Evolutionary conservation across 2,888 invertebrate genomes (phyloP).

Genomic region (Lysandra coridon): DNA sequence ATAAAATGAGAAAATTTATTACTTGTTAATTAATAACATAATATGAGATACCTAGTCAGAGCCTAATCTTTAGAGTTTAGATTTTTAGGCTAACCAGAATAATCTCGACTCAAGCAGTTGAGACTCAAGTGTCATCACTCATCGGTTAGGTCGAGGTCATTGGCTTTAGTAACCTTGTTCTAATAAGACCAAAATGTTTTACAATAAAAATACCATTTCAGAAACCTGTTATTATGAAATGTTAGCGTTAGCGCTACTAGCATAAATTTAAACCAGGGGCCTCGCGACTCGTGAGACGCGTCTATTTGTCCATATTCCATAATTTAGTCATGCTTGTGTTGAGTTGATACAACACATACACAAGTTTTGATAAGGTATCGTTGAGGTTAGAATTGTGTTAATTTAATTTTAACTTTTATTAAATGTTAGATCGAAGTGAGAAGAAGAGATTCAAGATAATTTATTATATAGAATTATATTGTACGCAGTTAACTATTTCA

Average conservation of each 20-base stretch:
- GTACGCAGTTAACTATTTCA: background rate
- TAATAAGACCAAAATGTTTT: background rate
- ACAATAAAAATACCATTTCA: background rate
- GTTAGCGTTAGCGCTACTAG: background rate
- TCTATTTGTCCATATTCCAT: background rate
- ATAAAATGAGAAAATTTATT: too few relatives aligned
- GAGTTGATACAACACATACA: constrained; percentile 18
- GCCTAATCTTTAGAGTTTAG: too few relatives aligned
- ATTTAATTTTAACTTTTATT: background rate
- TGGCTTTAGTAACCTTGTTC: background rate
- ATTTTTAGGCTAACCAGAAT: background rate
- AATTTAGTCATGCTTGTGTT: constrained; percentile 20
- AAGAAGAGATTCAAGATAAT: background rate
- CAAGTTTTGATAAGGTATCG: background rate
- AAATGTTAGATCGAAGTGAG: background rate
- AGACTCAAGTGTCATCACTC: background rate
- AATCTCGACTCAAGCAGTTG: background rate
- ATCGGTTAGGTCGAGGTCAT: constrained; percentile 8
- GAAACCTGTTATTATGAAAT: constrained; percentile 28
- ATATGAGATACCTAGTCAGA: too few relatives aligned
- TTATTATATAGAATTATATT: background rate
- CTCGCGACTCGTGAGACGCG: background rate
- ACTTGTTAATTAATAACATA: too few relatives aligned
- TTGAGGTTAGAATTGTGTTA: constrained; percentile 23
- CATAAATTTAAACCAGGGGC: background rate